These are phyloP conservation scores for Caenorhabditis virilis DNA, from an alignment of 2,888 invertebrate genomes.

Conservation along the genomic window DNA sequence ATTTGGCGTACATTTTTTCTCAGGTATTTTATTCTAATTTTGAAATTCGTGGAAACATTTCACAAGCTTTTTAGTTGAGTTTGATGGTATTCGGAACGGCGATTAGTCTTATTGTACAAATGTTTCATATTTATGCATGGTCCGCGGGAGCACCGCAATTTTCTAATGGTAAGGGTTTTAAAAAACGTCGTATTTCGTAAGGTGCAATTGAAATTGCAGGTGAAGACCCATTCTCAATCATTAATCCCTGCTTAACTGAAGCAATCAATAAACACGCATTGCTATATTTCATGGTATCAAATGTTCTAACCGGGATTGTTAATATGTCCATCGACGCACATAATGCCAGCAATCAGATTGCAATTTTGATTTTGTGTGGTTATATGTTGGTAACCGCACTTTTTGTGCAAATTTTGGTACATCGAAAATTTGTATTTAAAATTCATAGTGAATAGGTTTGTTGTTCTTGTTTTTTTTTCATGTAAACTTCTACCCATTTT, in stretches of 20 bases:
- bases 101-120: conserved; percentile 40
- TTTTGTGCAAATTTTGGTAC: no score
- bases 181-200: no score
- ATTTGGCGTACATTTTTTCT: conserved; percentile 82
- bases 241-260: conserved; percentile 49
- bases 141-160: conserved; percentile 51
- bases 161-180: conserved; percentile 28
- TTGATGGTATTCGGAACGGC: conserved; percentile 35
- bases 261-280: conserved; percentile 73
- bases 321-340: conserved; percentile 21
- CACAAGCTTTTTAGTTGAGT: conserved; percentile 23
- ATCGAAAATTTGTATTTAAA: neutral
- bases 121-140: conserved; percentile 46
- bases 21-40: conserved; percentile 71
- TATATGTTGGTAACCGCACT: conserved; percentile 7
- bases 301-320: conserved; percentile 79
- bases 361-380: conserved; percentile 11
- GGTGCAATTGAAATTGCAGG: conserved; percentile 33
- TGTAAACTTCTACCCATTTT: no score
- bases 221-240: conserved; percentile 47
- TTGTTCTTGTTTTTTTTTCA: neutral
- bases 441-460: neutral
- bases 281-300: conserved; percentile 82
- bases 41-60: conserved; percentile 2
- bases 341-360: conserved; percentile 3